A percentile compares a stretch with the other conserved stretches of the same genome.
These are phyloP conservation scores for Lepeophtheirus nordmannii DNA, from an alignment of 2,888 invertebrate species.

Conservation along the genomic window DNA sequence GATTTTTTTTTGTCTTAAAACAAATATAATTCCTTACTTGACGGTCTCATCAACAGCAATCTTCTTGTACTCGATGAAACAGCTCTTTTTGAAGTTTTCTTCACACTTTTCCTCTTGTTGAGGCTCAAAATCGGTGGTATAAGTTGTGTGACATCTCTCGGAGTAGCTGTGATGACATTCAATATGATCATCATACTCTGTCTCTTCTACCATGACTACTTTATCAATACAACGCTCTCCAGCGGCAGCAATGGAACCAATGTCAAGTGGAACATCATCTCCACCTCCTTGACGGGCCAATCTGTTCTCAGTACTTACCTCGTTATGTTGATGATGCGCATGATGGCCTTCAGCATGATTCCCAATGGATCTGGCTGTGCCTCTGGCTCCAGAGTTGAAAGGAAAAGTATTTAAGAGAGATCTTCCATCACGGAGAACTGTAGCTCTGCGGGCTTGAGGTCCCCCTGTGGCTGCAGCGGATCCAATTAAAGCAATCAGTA, in stretches of 20 bases:
- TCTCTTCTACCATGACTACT: constrained; percentile 15
- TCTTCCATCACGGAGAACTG: neutral
- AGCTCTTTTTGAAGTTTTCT: constrained; percentile 16
- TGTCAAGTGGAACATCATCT: constrained; percentile 2
- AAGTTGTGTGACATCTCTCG: constrained; percentile 18
- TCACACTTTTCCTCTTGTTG: constrained; percentile 23
- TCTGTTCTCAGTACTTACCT: neutral
- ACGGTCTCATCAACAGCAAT: constrained; percentile 18
- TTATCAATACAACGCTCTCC: constrained; percentile 19
- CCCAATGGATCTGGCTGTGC: neutral
- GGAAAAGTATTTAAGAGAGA: constrained; percentile 22
- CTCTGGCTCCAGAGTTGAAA: constrained; percentile 9
- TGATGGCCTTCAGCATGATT: constrained; percentile 8
- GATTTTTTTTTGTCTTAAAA: neutral
- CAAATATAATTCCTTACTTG: neutral
- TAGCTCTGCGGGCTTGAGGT: neutral
- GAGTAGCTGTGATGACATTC: constrained; percentile 20
- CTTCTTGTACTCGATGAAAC: constrained; percentile 21
- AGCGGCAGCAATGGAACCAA: constrained; percentile 16
- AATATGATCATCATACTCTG: constrained; percentile 17
- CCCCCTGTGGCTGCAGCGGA: neutral
- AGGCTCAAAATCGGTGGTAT: constrained; percentile 7
- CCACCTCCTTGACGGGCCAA: constrained; percentile 12
- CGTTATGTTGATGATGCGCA: neutral
- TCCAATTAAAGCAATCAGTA: neutral